Evolutionary conservation across 2,888 invertebrate genomes (phyloP).

Genomic region (Gymnoscelis rufifasciata): DNA sequence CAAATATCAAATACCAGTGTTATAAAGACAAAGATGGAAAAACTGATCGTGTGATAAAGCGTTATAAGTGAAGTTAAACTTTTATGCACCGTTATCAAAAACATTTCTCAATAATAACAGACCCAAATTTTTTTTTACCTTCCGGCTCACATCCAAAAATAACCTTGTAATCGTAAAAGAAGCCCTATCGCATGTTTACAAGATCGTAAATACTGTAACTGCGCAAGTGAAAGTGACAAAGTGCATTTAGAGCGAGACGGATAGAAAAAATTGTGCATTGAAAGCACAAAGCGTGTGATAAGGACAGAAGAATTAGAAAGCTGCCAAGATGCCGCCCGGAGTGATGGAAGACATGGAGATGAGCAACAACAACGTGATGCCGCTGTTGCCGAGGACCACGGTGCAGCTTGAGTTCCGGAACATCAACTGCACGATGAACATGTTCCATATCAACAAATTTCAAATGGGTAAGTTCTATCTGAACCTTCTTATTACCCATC

Average conservation of each 20-base stretch:
- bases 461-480: constrained; percentile 74
- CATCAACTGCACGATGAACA: constrained; percentile 81
- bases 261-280: neutral
- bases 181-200: neutral
- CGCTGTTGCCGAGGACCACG: constrained; percentile 75
- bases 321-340: constrained; percentile 46
- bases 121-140: no score
- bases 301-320: constrained; percentile 5
- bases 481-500: neutral
- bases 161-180: neutral
- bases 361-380: constrained; percentile 66
- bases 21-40: no score
- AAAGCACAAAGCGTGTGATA: neutral
- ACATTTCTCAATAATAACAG: no score
- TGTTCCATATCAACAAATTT: constrained; percentile 77
- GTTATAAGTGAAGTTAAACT: no score
- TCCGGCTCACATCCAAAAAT: no score
- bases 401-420: constrained; percentile 84
- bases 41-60: no score
- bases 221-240: constrained; percentile 1
- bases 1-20: no score
- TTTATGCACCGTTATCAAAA: no score
- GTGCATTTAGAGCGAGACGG: neutral
- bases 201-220: neutral
- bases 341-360: constrained; percentile 44